A percentile compares a stretch with the other conserved stretches of the same genome.
Evolutionary conservation across 2,797 vertebrate species (phyloP).

Genomic region (Syngnathus acus): DNA sequence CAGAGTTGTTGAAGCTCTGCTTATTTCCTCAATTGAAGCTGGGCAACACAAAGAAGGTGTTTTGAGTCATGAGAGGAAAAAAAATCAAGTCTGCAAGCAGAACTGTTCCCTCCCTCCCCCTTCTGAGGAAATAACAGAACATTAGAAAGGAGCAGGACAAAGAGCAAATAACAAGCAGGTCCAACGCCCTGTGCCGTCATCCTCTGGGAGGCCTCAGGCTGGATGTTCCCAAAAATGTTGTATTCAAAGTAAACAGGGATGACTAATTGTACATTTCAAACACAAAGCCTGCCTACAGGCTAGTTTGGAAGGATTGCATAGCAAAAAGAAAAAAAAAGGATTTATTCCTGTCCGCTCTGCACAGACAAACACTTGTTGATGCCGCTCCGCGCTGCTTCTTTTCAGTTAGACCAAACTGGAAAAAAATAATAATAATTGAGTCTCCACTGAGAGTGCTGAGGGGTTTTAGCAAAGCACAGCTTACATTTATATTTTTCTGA

Average conservation of each 20-base stretch:
- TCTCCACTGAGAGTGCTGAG: no score
- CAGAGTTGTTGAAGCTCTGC: conserved; percentile 9
- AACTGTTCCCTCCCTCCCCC: background rate
- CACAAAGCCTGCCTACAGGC: conserved; percentile 69
- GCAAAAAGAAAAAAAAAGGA: conserved; percentile 43
- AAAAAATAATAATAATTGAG: conserved; percentile 3
- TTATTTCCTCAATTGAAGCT: conserved; percentile 39
- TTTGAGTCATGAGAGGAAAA: conserved; percentile 34
- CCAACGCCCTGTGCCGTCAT: conserved; percentile 27
- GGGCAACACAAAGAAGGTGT: conserved; percentile 25
- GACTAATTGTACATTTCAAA: conserved; percentile 73
- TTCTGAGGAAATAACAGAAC: conserved; percentile 25
- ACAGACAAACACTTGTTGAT: conserved; percentile 41
- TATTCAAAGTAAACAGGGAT: conserved; percentile 65
- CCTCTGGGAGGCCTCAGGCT: conserved; percentile 37
- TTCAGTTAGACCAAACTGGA: conserved; percentile 24
- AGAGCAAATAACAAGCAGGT: background rate
- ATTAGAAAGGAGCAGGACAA: background rate
- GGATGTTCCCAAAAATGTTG: conserved; percentile 56
- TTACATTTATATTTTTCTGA: no score
- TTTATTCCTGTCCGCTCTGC: conserved; percentile 59
- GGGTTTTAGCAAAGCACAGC: no score
- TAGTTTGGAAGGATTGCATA: conserved; percentile 57
- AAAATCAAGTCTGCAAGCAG: background rate
- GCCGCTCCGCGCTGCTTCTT: conserved; percentile 58